These are phyloP conservation scores for Nysson spinosus DNA, from an alignment of 2,888 invertebrate species.

Conservation along the genomic window DNA sequence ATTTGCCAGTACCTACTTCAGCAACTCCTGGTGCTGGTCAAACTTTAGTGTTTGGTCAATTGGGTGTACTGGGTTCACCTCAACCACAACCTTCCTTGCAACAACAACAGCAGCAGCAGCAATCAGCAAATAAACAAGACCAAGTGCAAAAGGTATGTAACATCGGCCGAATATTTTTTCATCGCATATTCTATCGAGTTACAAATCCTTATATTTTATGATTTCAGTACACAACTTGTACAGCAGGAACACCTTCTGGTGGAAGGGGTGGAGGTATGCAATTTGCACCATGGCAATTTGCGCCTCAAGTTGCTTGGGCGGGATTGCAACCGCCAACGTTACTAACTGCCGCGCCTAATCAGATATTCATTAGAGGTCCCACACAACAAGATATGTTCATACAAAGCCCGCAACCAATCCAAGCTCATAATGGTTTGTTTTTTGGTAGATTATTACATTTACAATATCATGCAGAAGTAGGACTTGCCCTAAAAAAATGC, in stretches of 20 bases:
- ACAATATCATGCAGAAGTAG: no score
- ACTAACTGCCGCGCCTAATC: conserved; percentile 84
- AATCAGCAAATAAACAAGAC: conserved; percentile 70
- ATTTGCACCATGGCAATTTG: conserved; percentile 88
- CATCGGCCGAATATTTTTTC: neutral
- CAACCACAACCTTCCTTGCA: conserved; percentile 73
- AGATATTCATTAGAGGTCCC: conserved; percentile 89
- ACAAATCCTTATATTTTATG: neutral
- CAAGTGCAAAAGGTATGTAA: conserved; percentile 73
- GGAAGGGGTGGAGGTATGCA: conserved; percentile 81
- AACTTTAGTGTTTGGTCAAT: conserved; percentile 86
- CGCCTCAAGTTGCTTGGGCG: conserved; percentile 88
- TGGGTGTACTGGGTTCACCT: conserved; percentile 84
- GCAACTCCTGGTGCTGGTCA: conserved; percentile 82
- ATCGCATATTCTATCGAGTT: neutral
- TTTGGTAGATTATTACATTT: no score
- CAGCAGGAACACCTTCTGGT: conserved; percentile 72
- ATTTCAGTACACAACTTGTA: conserved; percentile 75
- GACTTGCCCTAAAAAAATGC: no score
- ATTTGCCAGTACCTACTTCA: conserved; percentile 88
- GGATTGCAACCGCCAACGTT: conserved; percentile 85
- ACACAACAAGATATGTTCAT: conserved; percentile 91
- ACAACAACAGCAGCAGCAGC: conserved; percentile 73
- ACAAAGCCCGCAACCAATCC: conserved; percentile 85
- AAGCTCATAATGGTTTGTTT: conserved; percentile 83